These are phyloP conservation scores for Pyrrhia umbra DNA, from an alignment of 2,888 invertebrate species.

Conservation along the genomic window DNA sequence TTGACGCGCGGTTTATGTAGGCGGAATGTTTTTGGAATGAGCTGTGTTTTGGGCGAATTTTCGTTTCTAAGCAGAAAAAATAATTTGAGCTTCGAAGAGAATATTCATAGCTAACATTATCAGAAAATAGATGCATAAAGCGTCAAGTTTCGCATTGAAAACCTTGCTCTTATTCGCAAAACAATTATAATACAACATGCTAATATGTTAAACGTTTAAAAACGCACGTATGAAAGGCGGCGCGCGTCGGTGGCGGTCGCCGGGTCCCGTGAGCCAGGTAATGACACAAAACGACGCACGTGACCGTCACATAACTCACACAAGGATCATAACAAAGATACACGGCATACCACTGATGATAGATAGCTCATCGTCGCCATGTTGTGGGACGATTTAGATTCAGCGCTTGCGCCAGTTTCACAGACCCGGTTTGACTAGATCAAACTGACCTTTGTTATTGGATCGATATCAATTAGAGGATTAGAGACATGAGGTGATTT, in stretches of 20 bases:
- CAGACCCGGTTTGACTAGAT: background rate
- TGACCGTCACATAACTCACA: slow-evolving; percentile 74
- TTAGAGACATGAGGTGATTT: background rate
- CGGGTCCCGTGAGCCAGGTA: slow-evolving; percentile 78
- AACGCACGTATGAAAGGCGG: slow-evolving; percentile 67
- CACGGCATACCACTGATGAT: slow-evolving; percentile 60
- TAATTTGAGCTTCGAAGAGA: background rate
- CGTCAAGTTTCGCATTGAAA: background rate
- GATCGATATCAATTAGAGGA: background rate
- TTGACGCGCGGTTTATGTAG: slow-evolving; percentile 49
- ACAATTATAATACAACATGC: slow-evolving; percentile 21
- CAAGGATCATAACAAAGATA: slow-evolving; percentile 77
- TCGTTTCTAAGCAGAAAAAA: background rate
- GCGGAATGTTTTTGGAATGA: background rate
- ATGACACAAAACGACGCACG: slow-evolving; percentile 81
- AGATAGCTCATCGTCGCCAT: slow-evolving; percentile 51
- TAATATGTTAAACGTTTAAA: slow-evolving; percentile 57
- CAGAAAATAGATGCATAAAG: background rate
- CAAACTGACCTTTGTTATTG: background rate
- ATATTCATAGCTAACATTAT: background rate
- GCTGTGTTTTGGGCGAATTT: background rate
- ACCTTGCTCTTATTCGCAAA: slow-evolving; percentile 31
- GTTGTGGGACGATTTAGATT: slow-evolving; percentile 25
- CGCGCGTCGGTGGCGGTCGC: slow-evolving; percentile 71
- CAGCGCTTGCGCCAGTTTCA: slow-evolving; percentile 15